Conservation (phyloP, 2,888 invertebrate genomes). For the Vandiemenella viatica region DNA sequence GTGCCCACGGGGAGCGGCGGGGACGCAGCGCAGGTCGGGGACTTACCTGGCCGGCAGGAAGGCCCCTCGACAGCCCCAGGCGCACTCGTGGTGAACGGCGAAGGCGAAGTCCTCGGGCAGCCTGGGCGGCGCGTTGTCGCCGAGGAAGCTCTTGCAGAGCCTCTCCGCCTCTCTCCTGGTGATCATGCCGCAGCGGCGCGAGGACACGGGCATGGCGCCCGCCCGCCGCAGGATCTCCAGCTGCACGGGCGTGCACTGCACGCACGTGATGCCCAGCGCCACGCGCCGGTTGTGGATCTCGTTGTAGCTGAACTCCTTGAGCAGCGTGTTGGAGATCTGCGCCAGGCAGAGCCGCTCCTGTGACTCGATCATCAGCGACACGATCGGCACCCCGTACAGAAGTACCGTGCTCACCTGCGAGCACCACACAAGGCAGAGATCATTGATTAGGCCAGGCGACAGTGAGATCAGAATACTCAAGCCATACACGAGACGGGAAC, state of each 20-base stretch:
- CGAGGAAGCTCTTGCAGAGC: conserved; percentile 89
- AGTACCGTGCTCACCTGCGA: conserved; percentile 76
- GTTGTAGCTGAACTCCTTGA: conserved; percentile 93
- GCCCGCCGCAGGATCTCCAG: conserved; percentile 86
- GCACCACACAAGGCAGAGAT: too few species aligned
- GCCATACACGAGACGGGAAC: too few species aligned
- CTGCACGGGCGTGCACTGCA: conserved; percentile 90
- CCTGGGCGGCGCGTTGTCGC: conserved; percentile 72
- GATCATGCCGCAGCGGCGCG: conserved; percentile 73
- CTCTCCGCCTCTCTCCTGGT: conserved; percentile 89
- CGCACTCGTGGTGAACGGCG: conserved; percentile 82
- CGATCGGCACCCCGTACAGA: conserved; percentile 84
- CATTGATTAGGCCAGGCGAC: too few species aligned
- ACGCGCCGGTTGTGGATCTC: conserved; percentile 94
- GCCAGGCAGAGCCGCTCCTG: conserved; percentile 86
- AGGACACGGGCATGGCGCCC: conserved; percentile 90
- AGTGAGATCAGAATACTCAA: too few species aligned
- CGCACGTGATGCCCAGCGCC: conserved; percentile 77
- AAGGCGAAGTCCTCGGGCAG: conserved; percentile 94
- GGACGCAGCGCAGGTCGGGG: too few species aligned
- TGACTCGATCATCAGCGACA: conserved; percentile 81
- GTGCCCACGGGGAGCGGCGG: too few species aligned
- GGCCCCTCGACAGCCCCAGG: conserved; percentile 87
- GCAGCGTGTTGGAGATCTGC: conserved; percentile 88
- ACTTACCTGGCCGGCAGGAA: conserved; percentile 55